These are phyloP conservation scores for Polyommatus icarus DNA, from an alignment of 2,888 invertebrate genomes.

Conservation along the genomic window DNA sequence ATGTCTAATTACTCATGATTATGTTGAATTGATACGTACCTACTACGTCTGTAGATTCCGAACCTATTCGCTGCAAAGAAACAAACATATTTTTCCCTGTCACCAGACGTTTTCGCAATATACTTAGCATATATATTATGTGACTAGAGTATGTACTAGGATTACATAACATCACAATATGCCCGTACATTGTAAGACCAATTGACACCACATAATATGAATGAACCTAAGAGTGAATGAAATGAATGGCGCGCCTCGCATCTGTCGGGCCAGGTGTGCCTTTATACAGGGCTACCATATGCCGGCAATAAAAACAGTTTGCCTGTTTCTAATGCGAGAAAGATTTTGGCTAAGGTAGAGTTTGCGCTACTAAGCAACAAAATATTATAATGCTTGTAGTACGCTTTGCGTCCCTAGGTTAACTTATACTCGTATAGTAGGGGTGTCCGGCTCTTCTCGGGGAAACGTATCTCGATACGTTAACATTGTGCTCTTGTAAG, in stretches of 20 bases:
- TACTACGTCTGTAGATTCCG: too few species aligned
- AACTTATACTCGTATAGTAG: too few species aligned
- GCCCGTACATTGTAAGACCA: slow-evolving; percentile 14
- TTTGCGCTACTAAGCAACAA: not conserved
- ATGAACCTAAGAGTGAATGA: not conserved
- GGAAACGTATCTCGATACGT: too few species aligned
- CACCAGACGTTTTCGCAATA: too few species aligned
- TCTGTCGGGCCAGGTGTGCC: slow-evolving; percentile 11
- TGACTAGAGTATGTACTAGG: not conserved
- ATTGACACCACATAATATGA: slow-evolving; percentile 14
- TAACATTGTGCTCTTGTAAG: too few species aligned
- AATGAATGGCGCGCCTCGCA: slow-evolving; percentile 12
- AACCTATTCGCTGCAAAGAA: not conserved
- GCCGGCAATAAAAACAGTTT: not conserved
- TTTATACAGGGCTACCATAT: not conserved
- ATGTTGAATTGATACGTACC: too few species aligned
- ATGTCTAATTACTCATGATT: too few species aligned
- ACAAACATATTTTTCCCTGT: too few species aligned
- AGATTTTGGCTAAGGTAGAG: not conserved
- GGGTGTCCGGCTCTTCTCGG: too few species aligned
- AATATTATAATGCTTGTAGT: too few species aligned
- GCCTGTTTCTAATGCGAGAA: not conserved
- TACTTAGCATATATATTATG: not conserved
- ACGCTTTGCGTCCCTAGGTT: too few species aligned
- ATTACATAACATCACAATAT: slow-evolving; percentile 6